Evolutionary conservation across 2,113 vertebrate species (phyloP).

Genomic region (Chaetorhynchus papuensis): DNA sequence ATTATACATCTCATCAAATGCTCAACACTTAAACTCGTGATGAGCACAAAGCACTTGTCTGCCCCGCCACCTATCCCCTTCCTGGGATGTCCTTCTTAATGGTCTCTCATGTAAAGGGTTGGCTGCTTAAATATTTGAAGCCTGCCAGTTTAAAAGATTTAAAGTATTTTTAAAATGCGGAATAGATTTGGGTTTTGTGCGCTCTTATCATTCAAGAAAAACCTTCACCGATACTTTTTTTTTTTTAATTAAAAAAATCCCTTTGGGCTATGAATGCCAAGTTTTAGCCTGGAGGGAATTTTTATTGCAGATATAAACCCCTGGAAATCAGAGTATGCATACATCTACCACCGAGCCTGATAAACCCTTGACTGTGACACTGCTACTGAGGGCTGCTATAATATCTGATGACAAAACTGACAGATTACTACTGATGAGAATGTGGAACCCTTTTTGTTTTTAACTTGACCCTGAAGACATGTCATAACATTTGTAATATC

Average conservation of each 20-base stretch:
- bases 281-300: constrained; percentile 55
- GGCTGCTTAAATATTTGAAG: constrained; percentile 43
- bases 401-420: constrained; percentile 68
- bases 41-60: constrained; percentile 60
- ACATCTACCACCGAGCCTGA: not conserved
- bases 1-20: constrained; percentile 64
- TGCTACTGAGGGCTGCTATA: constrained; percentile 54
- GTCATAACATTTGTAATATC: constrained; percentile 72
- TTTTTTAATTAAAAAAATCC: constrained; percentile 50
- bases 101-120: constrained; percentile 32
- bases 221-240: not conserved
- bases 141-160: constrained; percentile 42
- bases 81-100: constrained; percentile 34
- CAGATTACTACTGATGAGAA: constrained; percentile 65
- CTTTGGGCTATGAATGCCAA: constrained; percentile 41
- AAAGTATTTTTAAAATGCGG: constrained; percentile 31
- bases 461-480: constrained; percentile 72
- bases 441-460: constrained; percentile 68
- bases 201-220: constrained; percentile 41
- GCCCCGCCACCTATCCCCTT: constrained; percentile 12
- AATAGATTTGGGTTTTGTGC: not conserved
- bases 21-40: constrained; percentile 26
- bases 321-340: constrained; percentile 51
- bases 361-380: constrained; percentile 59
- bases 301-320: constrained; percentile 62